Evolutionary conservation across 2,888 invertebrate species (phyloP).

Genomic region (Leucozona laternaria): DNA sequence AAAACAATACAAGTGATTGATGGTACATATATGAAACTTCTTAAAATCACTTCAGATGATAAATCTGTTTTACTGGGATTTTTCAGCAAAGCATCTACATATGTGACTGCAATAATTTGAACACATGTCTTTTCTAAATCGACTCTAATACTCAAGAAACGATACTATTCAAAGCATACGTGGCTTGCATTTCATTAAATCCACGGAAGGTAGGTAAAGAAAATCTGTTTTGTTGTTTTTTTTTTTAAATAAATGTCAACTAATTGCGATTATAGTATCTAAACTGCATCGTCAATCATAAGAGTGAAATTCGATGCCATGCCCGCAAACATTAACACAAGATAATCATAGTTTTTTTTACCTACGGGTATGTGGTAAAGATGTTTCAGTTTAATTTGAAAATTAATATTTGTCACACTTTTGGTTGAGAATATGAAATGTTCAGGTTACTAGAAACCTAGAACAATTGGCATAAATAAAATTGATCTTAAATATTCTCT

Average conservation of each 20-base stretch:
- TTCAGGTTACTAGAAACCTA: background rate
- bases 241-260: background rate
- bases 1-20: background rate
- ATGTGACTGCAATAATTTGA: background rate
- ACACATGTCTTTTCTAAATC: background rate
- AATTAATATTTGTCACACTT: slow-evolving; percentile 14
- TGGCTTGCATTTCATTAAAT: background rate
- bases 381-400: background rate
- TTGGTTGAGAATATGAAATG: background rate
- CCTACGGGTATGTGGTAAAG: background rate
- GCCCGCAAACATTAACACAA: background rate
- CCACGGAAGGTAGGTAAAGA: background rate
- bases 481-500: background rate
- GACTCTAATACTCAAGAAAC: background rate
- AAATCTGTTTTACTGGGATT: background rate
- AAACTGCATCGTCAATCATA: background rate
- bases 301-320: background rate
- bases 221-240: background rate
- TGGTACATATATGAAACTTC: background rate
- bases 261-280: background rate
- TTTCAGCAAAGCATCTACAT: background rate
- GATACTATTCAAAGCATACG: background rate
- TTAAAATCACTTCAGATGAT: background rate
- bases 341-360: background rate
- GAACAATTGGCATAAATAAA: background rate